phyloP scores from a whole-genome alignment of 2,888 invertebrate species.

The Macrophya annulata region DNA sequence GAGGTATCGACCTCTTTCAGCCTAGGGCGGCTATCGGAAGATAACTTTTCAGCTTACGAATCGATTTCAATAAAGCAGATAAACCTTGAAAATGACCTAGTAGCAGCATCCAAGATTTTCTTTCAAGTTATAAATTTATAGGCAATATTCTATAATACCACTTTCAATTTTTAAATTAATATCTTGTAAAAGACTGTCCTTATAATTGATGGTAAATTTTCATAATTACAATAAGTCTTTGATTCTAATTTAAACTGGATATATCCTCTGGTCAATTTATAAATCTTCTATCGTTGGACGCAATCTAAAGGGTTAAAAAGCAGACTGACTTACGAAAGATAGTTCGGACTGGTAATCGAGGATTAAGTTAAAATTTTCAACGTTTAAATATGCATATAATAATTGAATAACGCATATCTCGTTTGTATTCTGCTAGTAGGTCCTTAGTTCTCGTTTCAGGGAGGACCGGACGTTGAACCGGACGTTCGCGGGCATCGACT shows the following conservation, averaged over 20 bases:
- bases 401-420: not conserved
- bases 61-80: not conserved
- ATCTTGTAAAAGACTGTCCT: not conserved
- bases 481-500: constrained; percentile 39
- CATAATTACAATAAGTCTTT: not conserved
- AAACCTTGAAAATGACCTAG: no score
- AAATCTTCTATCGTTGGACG: not conserved
- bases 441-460: constrained; percentile 36
- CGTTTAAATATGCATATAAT: constrained; percentile 5
- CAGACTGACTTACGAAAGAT: not conserved
- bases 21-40: not conserved
- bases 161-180: not conserved
- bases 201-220: no score
- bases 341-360: not conserved
- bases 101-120: no score
- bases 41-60: not conserved
- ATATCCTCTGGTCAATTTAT: not conserved
- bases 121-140: no score
- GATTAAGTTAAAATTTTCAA: not conserved
- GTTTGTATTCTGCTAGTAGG: constrained; percentile 32
- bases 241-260: not conserved
- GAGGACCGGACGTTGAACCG: constrained; percentile 42
- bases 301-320: not conserved
- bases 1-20: not conserved
- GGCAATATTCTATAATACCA: no score